Evolutionary conservation across 2,888 invertebrate species (phyloP).

Genomic region (Ganaspis brasiliensis): DNA sequence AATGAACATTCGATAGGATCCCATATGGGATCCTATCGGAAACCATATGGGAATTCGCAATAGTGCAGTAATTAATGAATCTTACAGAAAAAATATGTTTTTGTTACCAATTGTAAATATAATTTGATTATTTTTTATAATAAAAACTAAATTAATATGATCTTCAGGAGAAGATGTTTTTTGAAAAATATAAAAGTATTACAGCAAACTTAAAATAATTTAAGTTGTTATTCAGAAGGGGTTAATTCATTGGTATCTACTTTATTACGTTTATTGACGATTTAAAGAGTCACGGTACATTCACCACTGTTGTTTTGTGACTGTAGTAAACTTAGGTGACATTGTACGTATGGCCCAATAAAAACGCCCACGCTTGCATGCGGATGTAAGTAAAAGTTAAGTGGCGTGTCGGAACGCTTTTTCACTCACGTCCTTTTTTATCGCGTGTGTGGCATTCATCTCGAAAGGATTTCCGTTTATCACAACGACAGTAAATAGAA

Average conservation of each 20-base stretch:
- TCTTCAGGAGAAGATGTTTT: too few species aligned
- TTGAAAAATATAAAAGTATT: too few species aligned
- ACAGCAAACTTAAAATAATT: too few species aligned
- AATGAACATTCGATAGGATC: too few species aligned
- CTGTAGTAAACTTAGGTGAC: conserved; percentile 65
- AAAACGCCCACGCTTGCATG: conserved; percentile 64
- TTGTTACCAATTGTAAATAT: too few species aligned
- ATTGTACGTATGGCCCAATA: conserved; percentile 63
- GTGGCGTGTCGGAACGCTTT: conserved; percentile 60
- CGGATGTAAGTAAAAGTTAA: conserved; percentile 64
- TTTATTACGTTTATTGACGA: conserved; percentile 22
- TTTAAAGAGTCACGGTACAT: conserved; percentile 52
- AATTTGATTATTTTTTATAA: too few species aligned
- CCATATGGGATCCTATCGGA: too few species aligned
- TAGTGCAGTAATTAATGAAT: too few species aligned
- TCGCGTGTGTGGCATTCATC: conserved; percentile 33
- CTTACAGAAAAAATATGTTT: too few species aligned
- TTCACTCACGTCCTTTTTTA: conserved; percentile 48
- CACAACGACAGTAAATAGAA: neutral
- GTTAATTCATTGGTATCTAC: conserved; percentile 14
- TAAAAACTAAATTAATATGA: too few species aligned
- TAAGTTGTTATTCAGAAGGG: neutral
- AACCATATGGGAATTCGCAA: too few species aligned
- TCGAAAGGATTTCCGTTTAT: conserved; percentile 38
- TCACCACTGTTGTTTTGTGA: conserved; percentile 63